phyloP scores from a whole-genome alignment of 2,888 invertebrate genomes.

The Polydesmus complanatus region DNA sequence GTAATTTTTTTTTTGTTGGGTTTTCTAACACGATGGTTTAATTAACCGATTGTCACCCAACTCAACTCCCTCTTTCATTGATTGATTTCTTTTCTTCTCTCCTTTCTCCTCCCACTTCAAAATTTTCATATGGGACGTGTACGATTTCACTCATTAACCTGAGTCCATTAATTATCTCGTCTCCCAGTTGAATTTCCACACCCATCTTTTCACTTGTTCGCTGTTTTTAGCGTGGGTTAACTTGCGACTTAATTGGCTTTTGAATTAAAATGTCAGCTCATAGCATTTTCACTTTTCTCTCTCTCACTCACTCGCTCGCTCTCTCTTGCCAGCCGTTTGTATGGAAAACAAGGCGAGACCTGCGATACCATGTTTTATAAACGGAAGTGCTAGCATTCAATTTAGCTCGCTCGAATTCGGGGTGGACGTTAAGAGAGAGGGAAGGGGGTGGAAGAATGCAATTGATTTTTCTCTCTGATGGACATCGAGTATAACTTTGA shows the following conservation, averaged over 20 bases:
- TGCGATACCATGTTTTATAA: no score
- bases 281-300: no score
- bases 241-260: constrained; percentile 8
- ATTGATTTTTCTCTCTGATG: no score
- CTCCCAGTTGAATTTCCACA: constrained; percentile 1
- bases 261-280: constrained; percentile 9
- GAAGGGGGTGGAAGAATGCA: no score
- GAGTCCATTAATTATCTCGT: constrained; percentile 9
- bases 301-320: no score
- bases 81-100: background rate
- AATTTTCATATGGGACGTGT: background rate
- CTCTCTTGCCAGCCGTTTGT: no score
- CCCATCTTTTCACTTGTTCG: background rate
- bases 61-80: background rate
- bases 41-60: background rate
- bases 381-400: no score
- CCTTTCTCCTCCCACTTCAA: background rate
- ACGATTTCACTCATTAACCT: constrained; percentile 4
- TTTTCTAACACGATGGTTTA: background rate
- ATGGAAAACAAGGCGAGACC: no score
- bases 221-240: background rate
- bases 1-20: background rate
- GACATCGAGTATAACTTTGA: no score
- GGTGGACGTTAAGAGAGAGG: no score
- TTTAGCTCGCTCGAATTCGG: no score